Conservation (phyloP, 2,888 invertebrate species). For the Cremastinae sp. region DNA sequence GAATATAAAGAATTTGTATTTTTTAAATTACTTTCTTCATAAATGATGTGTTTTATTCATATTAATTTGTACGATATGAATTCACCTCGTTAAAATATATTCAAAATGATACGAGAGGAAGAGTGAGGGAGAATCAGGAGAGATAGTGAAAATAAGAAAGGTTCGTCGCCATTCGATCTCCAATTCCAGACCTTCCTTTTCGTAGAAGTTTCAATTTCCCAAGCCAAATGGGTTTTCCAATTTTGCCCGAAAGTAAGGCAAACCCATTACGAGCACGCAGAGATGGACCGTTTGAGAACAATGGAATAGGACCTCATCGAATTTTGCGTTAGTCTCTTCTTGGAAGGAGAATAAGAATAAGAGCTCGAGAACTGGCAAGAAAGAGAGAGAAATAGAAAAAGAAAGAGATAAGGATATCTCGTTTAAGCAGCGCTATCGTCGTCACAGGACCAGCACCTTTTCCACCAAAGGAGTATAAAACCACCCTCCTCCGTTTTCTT, state of each 20-base stretch:
- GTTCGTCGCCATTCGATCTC: constrained; percentile 54
- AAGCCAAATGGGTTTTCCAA: constrained; percentile 67
- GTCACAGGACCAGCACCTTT: constrained; percentile 46
- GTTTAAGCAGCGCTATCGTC: constrained; percentile 44
- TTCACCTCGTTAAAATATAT: too few relatives aligned
- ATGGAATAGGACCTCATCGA: constrained; percentile 64
- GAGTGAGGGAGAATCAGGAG: neutral
- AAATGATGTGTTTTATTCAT: too few relatives aligned
- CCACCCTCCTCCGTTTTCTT: constrained; percentile 40
- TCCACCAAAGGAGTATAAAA: constrained; percentile 45
- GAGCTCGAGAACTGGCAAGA: constrained; percentile 14
- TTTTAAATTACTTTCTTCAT: too few relatives aligned
- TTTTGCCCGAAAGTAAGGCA: constrained; percentile 67
- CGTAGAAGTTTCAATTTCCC: constrained; percentile 65
- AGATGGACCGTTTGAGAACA: constrained; percentile 66
- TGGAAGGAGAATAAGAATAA: neutral
- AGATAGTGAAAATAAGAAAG: constrained; percentile 32
- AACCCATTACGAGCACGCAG: constrained; percentile 65
- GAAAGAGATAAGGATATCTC: constrained; percentile 13
- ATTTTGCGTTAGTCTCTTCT: constrained; percentile 58
- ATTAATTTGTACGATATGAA: too few relatives aligned
- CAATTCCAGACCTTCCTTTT: constrained; percentile 58
- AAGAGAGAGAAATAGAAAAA: constrained; percentile 19
- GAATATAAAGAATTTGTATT: too few relatives aligned
- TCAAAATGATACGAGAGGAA: too few relatives aligned